Base-by-base conservation (phyloP, 2,113 vertebrate genomes). In the Himantopus leucocephalus region DNA sequence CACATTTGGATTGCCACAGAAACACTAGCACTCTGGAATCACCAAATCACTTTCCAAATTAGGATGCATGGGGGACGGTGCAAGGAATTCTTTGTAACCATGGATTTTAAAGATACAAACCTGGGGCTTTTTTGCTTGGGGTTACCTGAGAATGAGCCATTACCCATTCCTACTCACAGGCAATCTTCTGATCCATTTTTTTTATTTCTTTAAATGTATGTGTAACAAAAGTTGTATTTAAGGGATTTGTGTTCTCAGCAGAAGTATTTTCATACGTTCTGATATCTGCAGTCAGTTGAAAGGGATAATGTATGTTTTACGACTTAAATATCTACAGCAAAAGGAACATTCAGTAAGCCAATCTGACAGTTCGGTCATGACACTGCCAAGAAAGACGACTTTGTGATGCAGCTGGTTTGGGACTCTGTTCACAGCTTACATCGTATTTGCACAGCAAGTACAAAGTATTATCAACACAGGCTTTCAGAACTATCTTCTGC, bases 401-500 rank as follows among this genome's bases (percentile, higher is more conserved):
- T 13, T 64, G 95, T 89, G 92, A 52, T 89, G 86, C 92, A 89
- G 91, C 86, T 92, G 83, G 17, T 85, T 29, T 93, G 91, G 88
- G 86, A n/a, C 35, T 34, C 6, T 2, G 27, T 2, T 89, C 94
- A 70, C 90, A 81, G 83, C 56, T 94, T 19, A 89, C 91, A 84
- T 89, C 79, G 71, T 14, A 86, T 56, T 60, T 84, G 68, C 85
- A 62, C 88, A 93, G 77, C 30, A 23, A 83, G 50, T 43, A 73
- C 85, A 56, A 53, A 97, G 70, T 7, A 32, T 14, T 50, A 78
- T 86, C 80, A 84, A 60, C 84, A 78, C 43, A 60, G 68, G 56
- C 91, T 91, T 94, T 92, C 79, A 91, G 76, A 92, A 78, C 39
- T 26, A 32, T 75, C 52, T 83, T 37, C 52, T 81, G 16, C 73